Percentiles rank a stretch among this genome's conserved stretches.
phyloP scores from a whole-genome alignment of 1,140 invertebrate genomes.

The fruit fly (Drosophila melanogaster) region DNA sequence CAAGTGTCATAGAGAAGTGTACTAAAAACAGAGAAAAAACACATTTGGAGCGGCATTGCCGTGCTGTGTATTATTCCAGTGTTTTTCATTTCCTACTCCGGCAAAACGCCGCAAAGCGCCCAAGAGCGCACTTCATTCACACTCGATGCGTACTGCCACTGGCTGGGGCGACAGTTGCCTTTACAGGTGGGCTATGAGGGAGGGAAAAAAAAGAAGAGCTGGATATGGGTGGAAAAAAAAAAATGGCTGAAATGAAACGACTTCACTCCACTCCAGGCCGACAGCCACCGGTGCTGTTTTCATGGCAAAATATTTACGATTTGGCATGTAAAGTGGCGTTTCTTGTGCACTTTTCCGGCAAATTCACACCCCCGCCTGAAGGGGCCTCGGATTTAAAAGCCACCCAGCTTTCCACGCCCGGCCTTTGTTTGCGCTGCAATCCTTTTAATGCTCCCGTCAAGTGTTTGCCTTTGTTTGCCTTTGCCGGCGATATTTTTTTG shows the following conservation, averaged over 20 bases:
- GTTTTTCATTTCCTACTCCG: constrained; percentile 63
- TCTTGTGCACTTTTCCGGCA: constrained; percentile 76
- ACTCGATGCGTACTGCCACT: constrained; percentile 70
- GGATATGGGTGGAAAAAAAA: constrained; percentile 28
- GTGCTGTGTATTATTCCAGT: constrained; percentile 47
- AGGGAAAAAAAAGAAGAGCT: neutral
- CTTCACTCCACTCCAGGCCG: constrained; percentile 34
- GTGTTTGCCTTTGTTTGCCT: constrained; percentile 35
- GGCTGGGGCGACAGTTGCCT: constrained; percentile 43
- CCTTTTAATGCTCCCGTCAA: constrained; percentile 71
- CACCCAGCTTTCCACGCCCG: constrained; percentile 17
- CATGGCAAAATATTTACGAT: constrained; percentile 82
- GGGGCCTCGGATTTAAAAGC: constrained; percentile 60
- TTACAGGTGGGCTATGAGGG: constrained; percentile 14
- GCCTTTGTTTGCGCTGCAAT: constrained; percentile 62
- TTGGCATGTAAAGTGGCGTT: constrained; percentile 79
- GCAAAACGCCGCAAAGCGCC: constrained; percentile 74
- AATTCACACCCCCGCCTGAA: constrained; percentile 44
- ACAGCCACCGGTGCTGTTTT: constrained; percentile 53
- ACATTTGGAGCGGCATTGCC: constrained; percentile 71
- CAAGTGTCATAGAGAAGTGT: constrained; percentile 72
- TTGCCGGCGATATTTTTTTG: constrained; percentile 25
- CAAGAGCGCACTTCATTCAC: constrained; percentile 80
- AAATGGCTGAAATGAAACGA: constrained; percentile 28
- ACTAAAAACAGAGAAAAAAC: constrained; percentile 51